Base-by-base conservation (phyloP, 2,797 vertebrate genomes). In the Myoxocephalus aenaeus region DNA sequence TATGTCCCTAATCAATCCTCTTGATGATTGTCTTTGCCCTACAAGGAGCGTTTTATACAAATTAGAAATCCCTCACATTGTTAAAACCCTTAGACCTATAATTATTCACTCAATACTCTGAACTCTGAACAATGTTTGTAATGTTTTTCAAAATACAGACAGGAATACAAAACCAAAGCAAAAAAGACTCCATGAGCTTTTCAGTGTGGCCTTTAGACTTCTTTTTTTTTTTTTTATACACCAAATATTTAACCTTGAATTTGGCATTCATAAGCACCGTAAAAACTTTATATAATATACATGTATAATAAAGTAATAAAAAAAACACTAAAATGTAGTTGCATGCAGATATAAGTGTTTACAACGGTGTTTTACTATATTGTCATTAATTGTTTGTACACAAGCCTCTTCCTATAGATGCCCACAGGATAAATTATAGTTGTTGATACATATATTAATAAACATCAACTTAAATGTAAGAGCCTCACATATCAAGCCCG, bases 11-110 rank as follows among this genome's bases (percentile, higher is more conserved):
- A 74, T 82, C 51, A 66, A 34, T 80, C 63, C 11, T 53, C 10
- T 15, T 79, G 14, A 58, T 75, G 17, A 62, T 75, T 70, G 36
- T 59, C 38, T 70, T 62, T 69, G 3, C 12, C 13, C 15, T 5
- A 54, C 54, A 22, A 5, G 36, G 38, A 72, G n/a, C 9, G 27
- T 14, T 25, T 59, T 32, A 1, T 2, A 29, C 22, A 40, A 34
- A 53, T 38, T 57, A 29, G 14, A 65, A 75, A 71, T 14, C 50
- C 4, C 9, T 51, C 13, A 15, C 4, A 3, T 25, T 48, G 32
- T 15, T 20, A 11, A 12, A 68, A 12, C 54, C 40, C 5, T 36
- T n/a, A 25, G 13, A 67, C 51, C 3, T 53, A 48, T 2, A 32
- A 27, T 40, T 10, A 44, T 38, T 2, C 0, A 0, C 12, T 18